A percentile compares a stretch with the other conserved stretches of the same genome.
These are phyloP conservation scores for Temnothorax curvispinosus DNA, from an alignment of 1,140 invertebrate genomes.

Conservation along the genomic window DNA sequence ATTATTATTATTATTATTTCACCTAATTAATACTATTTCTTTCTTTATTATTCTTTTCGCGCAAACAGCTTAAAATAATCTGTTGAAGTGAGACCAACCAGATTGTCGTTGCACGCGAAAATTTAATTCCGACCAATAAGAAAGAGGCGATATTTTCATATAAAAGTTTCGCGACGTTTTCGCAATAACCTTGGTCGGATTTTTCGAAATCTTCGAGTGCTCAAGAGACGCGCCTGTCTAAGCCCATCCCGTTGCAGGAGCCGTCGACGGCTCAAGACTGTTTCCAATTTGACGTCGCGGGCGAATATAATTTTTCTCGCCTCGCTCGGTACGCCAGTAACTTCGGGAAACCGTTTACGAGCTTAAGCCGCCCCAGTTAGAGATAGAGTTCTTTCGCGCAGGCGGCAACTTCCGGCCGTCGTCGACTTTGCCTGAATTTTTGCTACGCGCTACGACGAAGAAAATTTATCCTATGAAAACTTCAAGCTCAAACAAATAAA, in stretches of 20 bases:
- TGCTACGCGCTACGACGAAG: background rate
- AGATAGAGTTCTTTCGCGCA: conserved; percentile 51
- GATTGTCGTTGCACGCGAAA: conserved; percentile 7
- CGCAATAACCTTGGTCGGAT: conserved; percentile 49
- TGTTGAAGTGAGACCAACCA: conserved; percentile 5
- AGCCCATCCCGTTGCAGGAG: conserved; percentile 18
- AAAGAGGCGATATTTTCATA: conserved; percentile 50
- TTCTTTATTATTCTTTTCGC: background rate
- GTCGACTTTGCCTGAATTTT: conserved; percentile 45
- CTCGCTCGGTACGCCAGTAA: conserved; percentile 46
- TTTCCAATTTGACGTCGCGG: conserved; percentile 58
- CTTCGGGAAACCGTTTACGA: conserved; percentile 54
- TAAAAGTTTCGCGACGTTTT: conserved; percentile 52
- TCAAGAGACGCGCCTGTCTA: conserved; percentile 20
- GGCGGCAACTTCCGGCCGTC: conserved; percentile 45
- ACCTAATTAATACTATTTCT: background rate
- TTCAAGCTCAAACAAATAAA: conserved; percentile 35
- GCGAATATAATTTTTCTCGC: conserved; percentile 61
- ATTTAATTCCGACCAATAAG: conserved; percentile 48
- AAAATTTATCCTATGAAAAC: conserved; percentile 41
- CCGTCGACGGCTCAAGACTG: conserved; percentile 50
- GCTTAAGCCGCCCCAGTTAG: conserved; percentile 55
- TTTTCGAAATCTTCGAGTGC: conserved; percentile 48
- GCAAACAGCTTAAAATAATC: conserved; percentile 16
- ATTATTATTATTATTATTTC: background rate